phyloP scores from a whole-genome alignment of 2,888 invertebrate genomes.

The Leptogaster cylindrica region DNA sequence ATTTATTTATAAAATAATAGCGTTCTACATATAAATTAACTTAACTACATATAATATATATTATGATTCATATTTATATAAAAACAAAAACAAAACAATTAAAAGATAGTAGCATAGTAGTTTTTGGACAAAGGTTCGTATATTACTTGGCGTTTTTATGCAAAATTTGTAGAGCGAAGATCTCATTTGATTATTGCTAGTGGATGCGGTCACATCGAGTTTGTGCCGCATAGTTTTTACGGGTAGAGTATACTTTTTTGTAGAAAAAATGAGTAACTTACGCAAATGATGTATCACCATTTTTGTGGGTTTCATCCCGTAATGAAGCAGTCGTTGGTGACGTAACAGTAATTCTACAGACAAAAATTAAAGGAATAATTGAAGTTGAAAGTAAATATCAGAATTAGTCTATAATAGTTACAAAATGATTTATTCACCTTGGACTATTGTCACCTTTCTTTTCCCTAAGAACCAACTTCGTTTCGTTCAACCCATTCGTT shows the following conservation, averaged over 20 bases:
- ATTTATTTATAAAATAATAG: constrained; percentile 31
- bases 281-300: constrained; percentile 54
- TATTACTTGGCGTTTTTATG: constrained; percentile 16
- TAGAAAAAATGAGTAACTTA: constrained; percentile 45
- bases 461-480: constrained; percentile 58
- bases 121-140: constrained; percentile 22
- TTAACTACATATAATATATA: constrained; percentile 36
- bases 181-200: constrained; percentile 27
- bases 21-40: constrained; percentile 24
- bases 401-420: constrained; percentile 5
- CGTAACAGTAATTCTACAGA: constrained; percentile 62
- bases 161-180: constrained; percentile 22
- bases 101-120: constrained; percentile 15
- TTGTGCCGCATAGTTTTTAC: too few species aligned
- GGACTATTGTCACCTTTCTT: constrained; percentile 60
- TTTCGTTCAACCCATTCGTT: constrained; percentile 51
- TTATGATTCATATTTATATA: constrained; percentile 34
- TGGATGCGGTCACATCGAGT: constrained; percentile 23
- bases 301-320: constrained; percentile 51
- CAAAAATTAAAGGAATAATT: constrained; percentile 47
- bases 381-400: background rate
- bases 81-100: constrained; percentile 40
- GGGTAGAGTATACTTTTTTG: background rate
- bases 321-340: constrained; percentile 54
- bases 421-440: constrained; percentile 54